A percentile compares a stretch with the other conserved stretches of the same genome.
phyloP scores from a whole-genome alignment of 2,888 invertebrate genomes.

The Oscheius onirici region DNA sequence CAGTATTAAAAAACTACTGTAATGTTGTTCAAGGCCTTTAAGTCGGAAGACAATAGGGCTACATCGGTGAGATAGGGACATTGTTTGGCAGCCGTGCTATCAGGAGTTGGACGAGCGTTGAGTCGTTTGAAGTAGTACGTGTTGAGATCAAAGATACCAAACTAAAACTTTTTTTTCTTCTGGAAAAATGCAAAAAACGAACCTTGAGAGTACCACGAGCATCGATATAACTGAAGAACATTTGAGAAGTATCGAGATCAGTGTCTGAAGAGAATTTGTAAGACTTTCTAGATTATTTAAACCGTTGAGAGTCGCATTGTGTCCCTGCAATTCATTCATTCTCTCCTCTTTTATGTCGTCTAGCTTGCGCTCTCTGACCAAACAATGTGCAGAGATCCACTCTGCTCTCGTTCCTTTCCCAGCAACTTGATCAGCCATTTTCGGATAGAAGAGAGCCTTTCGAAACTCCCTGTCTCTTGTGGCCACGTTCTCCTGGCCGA shows the following conservation, averaged over 20 bases:
- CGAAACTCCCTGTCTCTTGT: constrained; percentile 4
- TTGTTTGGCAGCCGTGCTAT: constrained; percentile 27
- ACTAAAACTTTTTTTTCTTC: background rate
- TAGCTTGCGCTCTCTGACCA: background rate
- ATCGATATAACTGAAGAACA: constrained; percentile 11
- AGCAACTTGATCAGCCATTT: background rate
- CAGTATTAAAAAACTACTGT: background rate
- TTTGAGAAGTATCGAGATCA: constrained; percentile 17
- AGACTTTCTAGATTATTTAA: background rate
- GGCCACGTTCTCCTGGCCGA: constrained; percentile 11
- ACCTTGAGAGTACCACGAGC: background rate
- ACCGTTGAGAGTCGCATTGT: too few species aligned
- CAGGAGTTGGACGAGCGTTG: background rate
- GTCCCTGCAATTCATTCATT: background rate
- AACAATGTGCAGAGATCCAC: constrained; percentile 3
- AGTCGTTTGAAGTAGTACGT: constrained; percentile 32
- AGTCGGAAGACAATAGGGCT: background rate
- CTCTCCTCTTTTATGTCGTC: background rate
- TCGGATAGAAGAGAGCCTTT: background rate
- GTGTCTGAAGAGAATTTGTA: background rate
- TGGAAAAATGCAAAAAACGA: too few species aligned
- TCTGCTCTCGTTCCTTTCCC: background rate
- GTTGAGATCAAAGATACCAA: constrained; percentile 27
- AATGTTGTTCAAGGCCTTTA: background rate
- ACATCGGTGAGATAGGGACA: constrained; percentile 22